Conservation (phyloP, 2,888 invertebrate species). For the Cremastinae sp. region DNA sequence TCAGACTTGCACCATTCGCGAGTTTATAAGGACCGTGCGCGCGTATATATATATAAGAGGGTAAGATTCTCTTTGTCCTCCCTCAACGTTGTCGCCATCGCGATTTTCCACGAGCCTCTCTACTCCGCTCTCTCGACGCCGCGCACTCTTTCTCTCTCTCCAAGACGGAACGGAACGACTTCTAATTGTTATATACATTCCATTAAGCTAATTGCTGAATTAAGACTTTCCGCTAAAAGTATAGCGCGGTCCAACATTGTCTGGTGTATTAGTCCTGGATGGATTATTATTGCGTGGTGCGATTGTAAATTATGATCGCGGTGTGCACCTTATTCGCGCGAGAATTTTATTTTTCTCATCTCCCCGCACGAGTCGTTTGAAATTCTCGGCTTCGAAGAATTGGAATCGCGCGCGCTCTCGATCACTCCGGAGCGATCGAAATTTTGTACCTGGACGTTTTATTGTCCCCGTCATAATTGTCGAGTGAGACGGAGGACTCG, state of each 20-base stretch:
- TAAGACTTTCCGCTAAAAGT: constrained; percentile 76
- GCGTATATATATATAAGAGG: constrained; percentile 55
- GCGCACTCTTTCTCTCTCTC: not conserved
- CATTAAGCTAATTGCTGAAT: constrained; percentile 81
- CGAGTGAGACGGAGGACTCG: constrained; percentile 55
- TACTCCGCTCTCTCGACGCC: not conserved
- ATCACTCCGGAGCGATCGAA: not conserved
- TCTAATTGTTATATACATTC: constrained; percentile 81
- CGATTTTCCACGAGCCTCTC: constrained; percentile 54
- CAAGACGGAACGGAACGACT: constrained; percentile 74
- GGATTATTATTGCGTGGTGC: constrained; percentile 69
- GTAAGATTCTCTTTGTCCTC: constrained; percentile 57
- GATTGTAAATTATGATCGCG: constrained; percentile 65
- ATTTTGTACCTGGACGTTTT: constrained; percentile 1
- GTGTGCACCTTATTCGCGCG: constrained; percentile 6
- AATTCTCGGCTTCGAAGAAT: too few relatives aligned
- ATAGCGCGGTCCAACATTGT: constrained; percentile 55
- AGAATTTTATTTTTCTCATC: constrained; percentile 4
- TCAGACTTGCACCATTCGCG: constrained; percentile 33
- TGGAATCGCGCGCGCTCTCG: too few relatives aligned
- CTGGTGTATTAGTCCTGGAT: constrained; percentile 55
- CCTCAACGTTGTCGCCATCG: constrained; percentile 63
- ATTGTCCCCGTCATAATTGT: constrained; percentile 7
- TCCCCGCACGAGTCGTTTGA: not conserved
- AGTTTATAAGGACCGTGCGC: constrained; percentile 56